Evolutionary conservation across 2,888 invertebrate species (phyloP), one percentile per base, ranked within the genome.

Genomic region (Sylvicola cinctus): DNA sequence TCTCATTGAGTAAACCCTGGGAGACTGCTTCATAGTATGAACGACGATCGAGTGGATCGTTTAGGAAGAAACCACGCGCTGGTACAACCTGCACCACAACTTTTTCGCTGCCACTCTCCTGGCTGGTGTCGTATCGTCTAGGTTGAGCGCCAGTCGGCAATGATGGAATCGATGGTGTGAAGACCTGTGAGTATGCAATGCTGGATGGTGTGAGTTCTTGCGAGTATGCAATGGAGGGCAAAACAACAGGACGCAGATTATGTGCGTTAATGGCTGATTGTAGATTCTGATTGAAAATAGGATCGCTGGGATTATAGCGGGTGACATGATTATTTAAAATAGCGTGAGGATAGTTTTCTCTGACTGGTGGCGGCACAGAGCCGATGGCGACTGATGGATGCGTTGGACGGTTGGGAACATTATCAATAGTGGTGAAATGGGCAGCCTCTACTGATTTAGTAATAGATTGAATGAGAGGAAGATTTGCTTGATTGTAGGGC

Each of bases 21-120:
- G 32, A 23, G 7, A 36, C 36, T 7, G 36, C 36, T 23, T 36
- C 29, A 28, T 16, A 36, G 25, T 32, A 36, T 12, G 32, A 36
- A 23, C 17, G 3, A 8, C 36, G 36, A 25, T 36, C 36, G 16
- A 15, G 29, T 11, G 13, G 8, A 36, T 36, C 32, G 14, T 36
- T 32, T 12, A 36, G 29, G 32, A 32, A 36, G 29, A 31, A 36
- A 27, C 36, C 32, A 11, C 17, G 15, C 6, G 36, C 27, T 14
- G 32, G 32, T n/a, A 36, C 16, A 12, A 36, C 17, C 25, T 36
- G 16, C 4, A 36, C 32, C 8, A 29, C 28, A 20, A 32, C 32
- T 16, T 32, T 27, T 29, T 32, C 32, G 8, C 23, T 33, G 23
- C 3, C 32, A 28, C 12, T 31, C 30, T 11, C 31, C 16, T 7